Conservation (phyloP, 2,797 vertebrate species). For the Anolis apletophallus region DNA sequence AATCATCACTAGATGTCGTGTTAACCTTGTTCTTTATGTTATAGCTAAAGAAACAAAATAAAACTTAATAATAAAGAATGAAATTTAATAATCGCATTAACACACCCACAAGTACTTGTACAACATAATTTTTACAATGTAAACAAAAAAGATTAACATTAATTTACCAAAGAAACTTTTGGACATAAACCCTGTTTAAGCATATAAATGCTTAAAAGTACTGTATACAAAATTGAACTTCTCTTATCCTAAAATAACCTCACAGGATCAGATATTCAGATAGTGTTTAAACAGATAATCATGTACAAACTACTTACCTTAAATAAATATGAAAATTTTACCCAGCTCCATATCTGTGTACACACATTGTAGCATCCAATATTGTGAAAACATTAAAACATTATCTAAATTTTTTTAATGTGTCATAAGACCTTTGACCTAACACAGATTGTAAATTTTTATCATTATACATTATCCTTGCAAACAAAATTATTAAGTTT, state of each 20-base stretch:
- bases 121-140: conserved; percentile 3
- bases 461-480: background rate
- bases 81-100: background rate
- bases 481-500: background rate
- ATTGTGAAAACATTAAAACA: background rate
- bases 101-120: background rate
- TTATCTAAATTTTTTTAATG: too few species aligned
- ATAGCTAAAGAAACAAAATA: conserved; percentile 1
- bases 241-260: conserved; percentile 5
- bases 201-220: too few species aligned
- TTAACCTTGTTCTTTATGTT: conserved; percentile 32
- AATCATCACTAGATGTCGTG: conserved; percentile 8
- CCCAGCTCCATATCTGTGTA: background rate
- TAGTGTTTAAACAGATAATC: background rate
- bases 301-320: background rate
- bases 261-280: background rate
- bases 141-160: conserved; percentile 1
- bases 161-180: conserved; percentile 15
- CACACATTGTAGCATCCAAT: background rate
- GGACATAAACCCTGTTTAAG: conserved; percentile 35
- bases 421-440: background rate
- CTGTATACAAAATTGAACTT: background rate
- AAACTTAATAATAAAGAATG: conserved; percentile 38
- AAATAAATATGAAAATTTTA: background rate
- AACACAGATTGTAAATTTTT: background rate